phyloP scores from a whole-genome alignment of 2,113 vertebrate genomes.

The Capreolus pygargus region DNA sequence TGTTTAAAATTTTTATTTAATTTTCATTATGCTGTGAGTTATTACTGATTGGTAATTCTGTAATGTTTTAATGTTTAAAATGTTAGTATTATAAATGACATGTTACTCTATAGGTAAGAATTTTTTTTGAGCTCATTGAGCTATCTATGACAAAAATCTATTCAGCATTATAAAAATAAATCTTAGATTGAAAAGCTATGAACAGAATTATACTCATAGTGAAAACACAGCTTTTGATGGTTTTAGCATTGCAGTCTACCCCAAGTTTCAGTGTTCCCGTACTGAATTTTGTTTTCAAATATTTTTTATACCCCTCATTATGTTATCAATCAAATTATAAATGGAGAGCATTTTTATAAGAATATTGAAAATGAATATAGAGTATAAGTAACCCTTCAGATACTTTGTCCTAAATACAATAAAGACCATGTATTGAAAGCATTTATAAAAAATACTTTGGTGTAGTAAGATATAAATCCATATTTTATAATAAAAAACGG shows the following conservation, averaged over 20 bases:
- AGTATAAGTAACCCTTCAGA: constrained; percentile 38
- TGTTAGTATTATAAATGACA: constrained; percentile 68
- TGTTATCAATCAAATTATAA: constrained; percentile 51
- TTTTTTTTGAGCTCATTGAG: constrained; percentile 44
- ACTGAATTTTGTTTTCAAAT: constrained; percentile 74
- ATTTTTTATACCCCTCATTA: constrained; percentile 59
- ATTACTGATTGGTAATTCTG: constrained; percentile 71
- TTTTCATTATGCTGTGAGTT: constrained; percentile 61
- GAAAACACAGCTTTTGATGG: constrained; percentile 66
- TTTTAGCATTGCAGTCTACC: constrained; percentile 53
- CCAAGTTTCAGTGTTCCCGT: constrained; percentile 55
- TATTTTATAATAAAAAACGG: constrained; percentile 7
- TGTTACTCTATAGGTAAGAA: constrained; percentile 58
- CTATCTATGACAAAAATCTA: constrained; percentile 54
- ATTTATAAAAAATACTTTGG: neutral
- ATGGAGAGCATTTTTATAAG: constrained; percentile 61
- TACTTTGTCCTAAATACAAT: constrained; percentile 28
- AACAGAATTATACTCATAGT: constrained; percentile 69
- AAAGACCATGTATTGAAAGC: neutral
- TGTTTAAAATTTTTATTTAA: constrained; percentile 43
- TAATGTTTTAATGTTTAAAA: constrained; percentile 65
- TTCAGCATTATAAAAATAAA: constrained; percentile 68
- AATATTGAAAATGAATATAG: constrained; percentile 54
- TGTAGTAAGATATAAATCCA: constrained; percentile 43
- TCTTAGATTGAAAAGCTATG: constrained; percentile 76